phyloP scores from a whole-genome alignment of 1,140 invertebrate species.

The Drosophila repletoides region DNA sequence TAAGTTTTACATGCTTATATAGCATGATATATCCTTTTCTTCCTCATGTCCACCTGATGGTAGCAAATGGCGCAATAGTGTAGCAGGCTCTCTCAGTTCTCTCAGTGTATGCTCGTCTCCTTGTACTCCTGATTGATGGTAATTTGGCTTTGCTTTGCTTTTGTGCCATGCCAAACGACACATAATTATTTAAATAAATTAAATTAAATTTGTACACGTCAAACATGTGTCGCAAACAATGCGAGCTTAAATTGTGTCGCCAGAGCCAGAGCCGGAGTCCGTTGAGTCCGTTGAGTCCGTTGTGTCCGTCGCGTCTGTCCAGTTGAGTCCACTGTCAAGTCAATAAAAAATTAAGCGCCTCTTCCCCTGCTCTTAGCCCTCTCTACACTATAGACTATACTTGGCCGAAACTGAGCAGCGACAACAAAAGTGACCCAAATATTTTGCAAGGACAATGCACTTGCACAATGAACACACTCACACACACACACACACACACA shows the following conservation, averaged over 20 bases:
- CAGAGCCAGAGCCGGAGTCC: neutral
- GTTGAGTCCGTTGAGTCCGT: no score
- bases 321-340: slow-evolving; percentile 59
- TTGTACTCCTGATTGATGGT: slow-evolving; percentile 26
- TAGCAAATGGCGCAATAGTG: no score
- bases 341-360: slow-evolving; percentile 70
- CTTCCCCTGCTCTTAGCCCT: neutral
- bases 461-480: slow-evolving; percentile 59
- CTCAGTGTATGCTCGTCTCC: slow-evolving; percentile 19
- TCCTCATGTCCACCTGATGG: no score
- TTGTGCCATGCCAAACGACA: slow-evolving; percentile 38
- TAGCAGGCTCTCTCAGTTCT: no score
- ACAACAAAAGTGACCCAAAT: slow-evolving; percentile 79
- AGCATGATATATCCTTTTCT: no score
- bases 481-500: slow-evolving; percentile 14
- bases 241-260: slow-evolving; percentile 67
- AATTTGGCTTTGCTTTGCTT: slow-evolving; percentile 64
- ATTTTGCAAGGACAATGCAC: slow-evolving; percentile 78
- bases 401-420: slow-evolving; percentile 59
- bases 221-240: slow-evolving; percentile 78
- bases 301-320: no score
- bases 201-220: slow-evolving; percentile 81
- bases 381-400: neutral
- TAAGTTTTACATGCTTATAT: no score
- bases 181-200: slow-evolving; percentile 80